A percentile compares a stretch with the other conserved stretches of the same genome.
Conservation (phyloP, 1,140 invertebrate species). For the Antheraea pernyi region DNA sequence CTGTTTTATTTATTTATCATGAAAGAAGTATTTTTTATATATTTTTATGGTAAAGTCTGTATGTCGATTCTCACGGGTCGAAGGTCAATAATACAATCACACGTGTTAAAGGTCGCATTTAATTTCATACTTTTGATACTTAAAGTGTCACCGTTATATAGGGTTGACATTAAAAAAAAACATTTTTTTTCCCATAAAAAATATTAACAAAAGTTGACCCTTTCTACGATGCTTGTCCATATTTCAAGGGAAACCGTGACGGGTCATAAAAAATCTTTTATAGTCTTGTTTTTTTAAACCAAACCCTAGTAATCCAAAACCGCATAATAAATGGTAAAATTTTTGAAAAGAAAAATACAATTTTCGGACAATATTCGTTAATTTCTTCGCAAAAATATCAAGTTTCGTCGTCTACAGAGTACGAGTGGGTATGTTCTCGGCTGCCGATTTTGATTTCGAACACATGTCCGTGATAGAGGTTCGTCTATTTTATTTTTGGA, state of each 20-base stretch:
- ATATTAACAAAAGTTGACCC: conserved; percentile 48
- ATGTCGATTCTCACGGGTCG: not conserved
- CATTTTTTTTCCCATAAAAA: conserved; percentile 35
- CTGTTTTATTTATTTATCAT: too few species aligned
- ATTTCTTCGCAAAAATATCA: conserved; percentile 71
- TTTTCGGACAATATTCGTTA: conserved; percentile 70
- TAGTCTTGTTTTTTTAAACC: conserved; percentile 5
- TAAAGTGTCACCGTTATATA: not conserved
- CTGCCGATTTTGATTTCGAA: conserved; percentile 42
- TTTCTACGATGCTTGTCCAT: conserved; percentile 60
- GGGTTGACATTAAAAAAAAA: conserved; percentile 14
- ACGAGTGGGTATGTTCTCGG: conserved; percentile 41
- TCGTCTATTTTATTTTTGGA: conserved; percentile 28
- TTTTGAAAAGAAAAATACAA: conserved; percentile 40
- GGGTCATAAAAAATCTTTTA: conserved; percentile 53
- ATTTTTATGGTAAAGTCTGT: not conserved
- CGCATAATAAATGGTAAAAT: conserved; percentile 39
- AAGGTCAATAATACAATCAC: not conserved
- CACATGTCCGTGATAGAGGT: conserved; percentile 62
- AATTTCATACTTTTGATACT: not conserved
- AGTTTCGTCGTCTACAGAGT: conserved; percentile 44
- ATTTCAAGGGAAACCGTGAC: conserved; percentile 46
- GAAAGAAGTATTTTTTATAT: too few species aligned
- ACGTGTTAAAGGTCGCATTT: not conserved
- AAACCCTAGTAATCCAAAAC: conserved; percentile 54